phyloP scores from a whole-genome alignment of 2,113 vertebrate species.

The Budorcas taxicolor region DNA sequence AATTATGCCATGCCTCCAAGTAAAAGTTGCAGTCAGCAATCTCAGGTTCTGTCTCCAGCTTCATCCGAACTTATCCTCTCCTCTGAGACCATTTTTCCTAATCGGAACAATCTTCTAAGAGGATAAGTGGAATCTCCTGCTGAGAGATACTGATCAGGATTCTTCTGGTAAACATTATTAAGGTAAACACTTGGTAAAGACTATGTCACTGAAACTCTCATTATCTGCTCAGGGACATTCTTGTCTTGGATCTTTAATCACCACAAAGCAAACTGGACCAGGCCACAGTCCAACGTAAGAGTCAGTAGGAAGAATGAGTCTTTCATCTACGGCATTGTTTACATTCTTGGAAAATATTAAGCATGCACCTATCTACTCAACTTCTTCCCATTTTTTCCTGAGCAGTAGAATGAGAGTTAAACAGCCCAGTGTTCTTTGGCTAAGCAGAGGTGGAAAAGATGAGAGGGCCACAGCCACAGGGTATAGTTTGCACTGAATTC shows the following conservation, averaged over 20 bases:
- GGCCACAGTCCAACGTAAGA: not conserved
- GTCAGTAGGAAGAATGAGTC: not conserved
- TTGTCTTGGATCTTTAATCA: not conserved
- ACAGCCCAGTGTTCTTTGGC: not conserved
- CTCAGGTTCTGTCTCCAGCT: not conserved
- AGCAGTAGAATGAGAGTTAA: not conserved
- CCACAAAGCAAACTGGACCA: not conserved
- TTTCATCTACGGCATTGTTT: not conserved
- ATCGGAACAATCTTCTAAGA: constrained; percentile 21
- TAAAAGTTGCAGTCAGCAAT: constrained; percentile 11
- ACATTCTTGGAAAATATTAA: not conserved
- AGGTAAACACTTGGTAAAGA: not conserved
- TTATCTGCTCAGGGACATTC: not conserved
- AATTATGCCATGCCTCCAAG: not conserved
- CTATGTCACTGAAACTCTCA: not conserved
- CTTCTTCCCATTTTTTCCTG: not conserved
- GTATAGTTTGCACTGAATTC: not conserved
- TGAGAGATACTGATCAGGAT: not conserved
- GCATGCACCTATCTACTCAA: not conserved
- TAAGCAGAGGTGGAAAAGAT: not conserved
- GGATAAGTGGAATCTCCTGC: not conserved
- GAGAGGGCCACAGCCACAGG: not conserved
- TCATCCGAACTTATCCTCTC: not conserved
- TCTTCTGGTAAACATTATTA: not conserved
- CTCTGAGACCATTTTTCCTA: not conserved